Percentiles rank a stretch among this genome's conserved stretches.
phyloP scores from a whole-genome alignment of 1,140 invertebrate species.

The Drosophila azteca region DNA sequence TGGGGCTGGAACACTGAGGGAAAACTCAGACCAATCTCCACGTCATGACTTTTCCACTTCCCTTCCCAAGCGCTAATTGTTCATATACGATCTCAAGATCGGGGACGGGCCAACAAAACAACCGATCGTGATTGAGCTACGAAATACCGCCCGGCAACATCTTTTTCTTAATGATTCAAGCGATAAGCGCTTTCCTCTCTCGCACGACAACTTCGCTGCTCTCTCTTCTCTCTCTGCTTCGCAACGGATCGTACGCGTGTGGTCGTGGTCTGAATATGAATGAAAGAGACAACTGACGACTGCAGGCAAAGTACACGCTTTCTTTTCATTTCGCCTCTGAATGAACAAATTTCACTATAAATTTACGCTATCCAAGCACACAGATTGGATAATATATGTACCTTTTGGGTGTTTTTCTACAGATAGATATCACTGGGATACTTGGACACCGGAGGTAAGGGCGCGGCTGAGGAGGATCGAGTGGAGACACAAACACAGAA shows the following conservation, averaged over 20 bases:
- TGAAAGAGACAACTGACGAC: constrained; percentile 74
- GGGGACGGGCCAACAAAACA: not conserved
- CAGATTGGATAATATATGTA: constrained; percentile 29
- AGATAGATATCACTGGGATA: constrained; percentile 34
- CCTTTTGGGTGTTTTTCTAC: constrained; percentile 34
- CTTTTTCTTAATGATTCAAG: constrained; percentile 22
- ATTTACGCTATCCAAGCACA: constrained; percentile 47
- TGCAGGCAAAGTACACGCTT: constrained; percentile 77
- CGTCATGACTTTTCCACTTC: constrained; percentile 62
- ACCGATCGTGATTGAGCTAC: constrained; percentile 34
- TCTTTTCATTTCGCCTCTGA: constrained; percentile 50
- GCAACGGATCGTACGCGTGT: constrained; percentile 11
- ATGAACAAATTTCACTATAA: constrained; percentile 30
- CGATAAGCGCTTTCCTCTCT: constrained; percentile 38
- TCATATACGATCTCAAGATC: not conserved
- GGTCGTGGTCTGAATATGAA: constrained; percentile 72
- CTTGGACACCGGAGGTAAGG: constrained; percentile 6
- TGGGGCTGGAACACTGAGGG: not conserved
- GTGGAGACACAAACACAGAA: constrained; percentile 30
- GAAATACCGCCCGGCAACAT: constrained; percentile 41
- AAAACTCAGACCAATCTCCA: constrained; percentile 48
- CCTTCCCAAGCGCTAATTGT: constrained; percentile 24
- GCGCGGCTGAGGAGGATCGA: constrained; percentile 34
- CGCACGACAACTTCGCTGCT: not conserved
- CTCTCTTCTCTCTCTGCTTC: constrained; percentile 25